Evolutionary conservation across 2,797 vertebrate genomes (phyloP).

Genomic region (Rhinatrema bivittatum): DNA sequence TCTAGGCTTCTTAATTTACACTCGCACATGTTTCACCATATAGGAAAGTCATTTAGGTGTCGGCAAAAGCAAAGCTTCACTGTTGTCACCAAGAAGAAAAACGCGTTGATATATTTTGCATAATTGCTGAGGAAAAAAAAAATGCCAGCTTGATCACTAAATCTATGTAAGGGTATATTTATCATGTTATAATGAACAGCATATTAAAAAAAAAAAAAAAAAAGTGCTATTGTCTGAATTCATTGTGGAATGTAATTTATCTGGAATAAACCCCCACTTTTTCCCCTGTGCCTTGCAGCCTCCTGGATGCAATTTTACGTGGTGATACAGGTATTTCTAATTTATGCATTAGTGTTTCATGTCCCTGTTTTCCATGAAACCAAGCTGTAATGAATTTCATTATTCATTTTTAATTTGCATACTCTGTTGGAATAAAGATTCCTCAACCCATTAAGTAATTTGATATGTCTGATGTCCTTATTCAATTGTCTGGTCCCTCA

Average conservation of each 20-base stretch:
- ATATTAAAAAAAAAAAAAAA: slow-evolving; percentile 5
- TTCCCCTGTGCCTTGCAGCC: slow-evolving; percentile 1
- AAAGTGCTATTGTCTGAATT: slow-evolving; percentile 15
- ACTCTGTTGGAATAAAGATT: slow-evolving; percentile 53
- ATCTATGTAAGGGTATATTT: slow-evolving; percentile 1
- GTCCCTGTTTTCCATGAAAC: slow-evolving; percentile 25
- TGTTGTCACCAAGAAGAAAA: no score
- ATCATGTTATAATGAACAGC: slow-evolving; percentile 7
- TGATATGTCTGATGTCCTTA: slow-evolving; percentile 57
- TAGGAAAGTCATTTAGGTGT: neutral
- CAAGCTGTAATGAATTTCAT: slow-evolving; percentile 56
- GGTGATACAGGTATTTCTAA: slow-evolving; percentile 31
- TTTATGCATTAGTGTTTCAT: slow-evolving; percentile 19
- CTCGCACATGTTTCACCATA: no score
- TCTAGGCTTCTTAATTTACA: no score
- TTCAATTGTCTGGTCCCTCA: slow-evolving; percentile 46
- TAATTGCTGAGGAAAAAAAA: no score
- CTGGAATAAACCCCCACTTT: neutral
- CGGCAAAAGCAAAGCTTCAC: neutral
- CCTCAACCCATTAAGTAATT: slow-evolving; percentile 66
- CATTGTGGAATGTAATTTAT: slow-evolving; percentile 12
- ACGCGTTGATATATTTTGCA: no score
- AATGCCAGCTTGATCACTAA: neutral
- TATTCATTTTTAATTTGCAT: slow-evolving; percentile 60
- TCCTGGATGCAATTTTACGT: slow-evolving; percentile 16